Evolutionary conservation across 2,797 vertebrate genomes (phyloP).

Genomic region (Etheostoma nigrum): DNA sequence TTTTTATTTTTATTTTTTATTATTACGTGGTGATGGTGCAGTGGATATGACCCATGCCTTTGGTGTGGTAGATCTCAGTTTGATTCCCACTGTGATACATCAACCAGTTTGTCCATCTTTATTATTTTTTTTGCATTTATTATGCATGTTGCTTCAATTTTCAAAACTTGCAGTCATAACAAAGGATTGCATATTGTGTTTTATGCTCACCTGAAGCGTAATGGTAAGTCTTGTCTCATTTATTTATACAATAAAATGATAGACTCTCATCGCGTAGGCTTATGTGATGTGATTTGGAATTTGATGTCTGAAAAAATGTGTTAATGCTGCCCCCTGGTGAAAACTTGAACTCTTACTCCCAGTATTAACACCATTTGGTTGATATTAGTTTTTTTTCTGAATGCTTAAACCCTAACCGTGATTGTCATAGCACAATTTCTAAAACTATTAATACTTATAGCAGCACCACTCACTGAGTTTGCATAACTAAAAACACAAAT

Average conservation of each 20-base stretch:
- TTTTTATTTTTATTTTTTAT: too few species aligned
- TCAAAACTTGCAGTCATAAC: background rate
- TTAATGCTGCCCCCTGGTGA: constrained; percentile 65
- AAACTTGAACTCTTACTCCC: background rate
- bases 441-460: too few species aligned
- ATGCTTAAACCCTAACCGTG: too few species aligned
- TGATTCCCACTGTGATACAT: too few species aligned
- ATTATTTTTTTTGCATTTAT: background rate
- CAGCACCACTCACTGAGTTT: too few species aligned
- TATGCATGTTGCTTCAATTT: background rate
- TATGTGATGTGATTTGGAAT: background rate
- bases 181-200: background rate
- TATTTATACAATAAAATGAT: background rate
- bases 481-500: too few species aligned
- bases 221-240: constrained; percentile 18
- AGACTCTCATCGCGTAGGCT: accelerated
- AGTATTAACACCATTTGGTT: background rate
- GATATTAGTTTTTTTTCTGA: too few species aligned
- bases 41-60: too few species aligned
- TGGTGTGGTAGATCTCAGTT: too few species aligned
- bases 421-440: too few species aligned
- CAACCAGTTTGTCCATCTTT: too few species aligned
- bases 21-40: too few species aligned
- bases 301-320: constrained; percentile 29
- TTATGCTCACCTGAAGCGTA: accelerated